Conservation (phyloP, 2,797 vertebrate genomes). For the Tokudaia muenninki region DNA sequence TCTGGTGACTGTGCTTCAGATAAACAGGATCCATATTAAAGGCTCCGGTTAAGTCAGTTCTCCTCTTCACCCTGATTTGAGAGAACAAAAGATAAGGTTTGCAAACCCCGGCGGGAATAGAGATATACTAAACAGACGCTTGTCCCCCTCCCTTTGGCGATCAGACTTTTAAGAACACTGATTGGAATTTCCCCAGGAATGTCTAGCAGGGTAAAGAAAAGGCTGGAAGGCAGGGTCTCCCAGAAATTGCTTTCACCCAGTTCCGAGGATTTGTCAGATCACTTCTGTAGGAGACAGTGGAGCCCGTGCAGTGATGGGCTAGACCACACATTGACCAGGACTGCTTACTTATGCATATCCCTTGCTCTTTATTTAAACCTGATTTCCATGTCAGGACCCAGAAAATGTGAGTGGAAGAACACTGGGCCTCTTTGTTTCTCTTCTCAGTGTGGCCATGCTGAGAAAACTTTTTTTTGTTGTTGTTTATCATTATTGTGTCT, state of each 20-base stretch:
- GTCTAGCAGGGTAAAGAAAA: not conserved
- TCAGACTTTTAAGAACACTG: not conserved
- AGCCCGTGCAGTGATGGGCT: not conserved
- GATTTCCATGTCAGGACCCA: not conserved
- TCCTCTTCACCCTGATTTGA: slow-evolving; percentile 94
- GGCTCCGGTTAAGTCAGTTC: slow-evolving; percentile 93
- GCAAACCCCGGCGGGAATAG: not conserved
- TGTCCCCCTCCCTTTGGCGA: not conserved
- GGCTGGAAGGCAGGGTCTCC: not conserved
- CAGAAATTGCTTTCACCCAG: not conserved
- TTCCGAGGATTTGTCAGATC: slow-evolving; percentile 4
- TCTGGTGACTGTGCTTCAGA: slow-evolving; percentile 95
- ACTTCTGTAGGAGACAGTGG: not conserved
- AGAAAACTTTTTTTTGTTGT: not conserved
- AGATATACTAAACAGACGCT: not conserved
- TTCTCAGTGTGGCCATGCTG: not conserved
- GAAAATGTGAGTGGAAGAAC: not conserved
- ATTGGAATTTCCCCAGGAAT: slow-evolving; percentile 30
- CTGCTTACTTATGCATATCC: not conserved
- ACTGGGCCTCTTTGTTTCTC: not conserved
- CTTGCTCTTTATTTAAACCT: not conserved
- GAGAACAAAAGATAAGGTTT: slow-evolving; percentile 35
- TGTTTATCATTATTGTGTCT: not conserved
- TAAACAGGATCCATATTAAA: slow-evolving; percentile 98
- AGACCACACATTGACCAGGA: not conserved